Percentiles rank a stretch among this genome's conserved stretches.
Conservation (phyloP, 2,797 vertebrate species). For the Schizopygopsis malacanthus region DNA sequence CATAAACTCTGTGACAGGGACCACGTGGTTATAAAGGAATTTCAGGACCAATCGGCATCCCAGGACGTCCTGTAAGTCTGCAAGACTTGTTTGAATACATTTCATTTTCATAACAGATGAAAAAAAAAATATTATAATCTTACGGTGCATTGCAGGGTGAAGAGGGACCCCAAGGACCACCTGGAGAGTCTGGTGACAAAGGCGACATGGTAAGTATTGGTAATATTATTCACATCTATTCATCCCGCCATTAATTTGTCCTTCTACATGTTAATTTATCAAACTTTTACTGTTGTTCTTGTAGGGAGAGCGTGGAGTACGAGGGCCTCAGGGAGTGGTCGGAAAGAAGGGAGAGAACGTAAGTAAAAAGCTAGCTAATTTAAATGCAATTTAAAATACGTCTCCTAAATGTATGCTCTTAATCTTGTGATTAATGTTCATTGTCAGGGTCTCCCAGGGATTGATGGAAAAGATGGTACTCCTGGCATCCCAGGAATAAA, state of each 20-base stretch:
- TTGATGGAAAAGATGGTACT: constrained; percentile 94
- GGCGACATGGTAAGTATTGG: constrained; percentile 87
- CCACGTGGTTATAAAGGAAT: constrained; percentile 95
- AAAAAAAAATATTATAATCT: constrained; percentile 29
- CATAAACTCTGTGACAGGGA: constrained; percentile 77
- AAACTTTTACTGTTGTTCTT: background rate
- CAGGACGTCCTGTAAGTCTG: constrained; percentile 86
- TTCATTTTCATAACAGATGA: background rate
- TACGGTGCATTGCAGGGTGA: constrained; percentile 82
- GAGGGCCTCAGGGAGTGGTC: constrained; percentile 86
- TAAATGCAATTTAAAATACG: constrained; percentile 39
- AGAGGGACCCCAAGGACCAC: constrained; percentile 91
- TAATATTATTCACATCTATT: background rate
- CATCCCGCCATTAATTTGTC: background rate
- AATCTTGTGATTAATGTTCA: constrained; percentile 25
- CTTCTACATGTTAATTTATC: background rate
- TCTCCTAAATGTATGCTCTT: constrained; percentile 38
- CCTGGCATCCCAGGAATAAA: constrained; percentile 92
- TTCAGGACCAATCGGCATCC: constrained; percentile 84
- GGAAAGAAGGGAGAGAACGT: constrained; percentile 94
- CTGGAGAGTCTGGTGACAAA: constrained; percentile 88
- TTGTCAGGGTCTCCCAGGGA: constrained; percentile 90
- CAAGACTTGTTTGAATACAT: background rate
- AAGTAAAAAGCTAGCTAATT: constrained; percentile 67
- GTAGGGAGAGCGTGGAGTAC: constrained; percentile 88